phyloP scores from a whole-genome alignment of 2,888 invertebrate species.

The Lomographa bimaculata region DNA sequence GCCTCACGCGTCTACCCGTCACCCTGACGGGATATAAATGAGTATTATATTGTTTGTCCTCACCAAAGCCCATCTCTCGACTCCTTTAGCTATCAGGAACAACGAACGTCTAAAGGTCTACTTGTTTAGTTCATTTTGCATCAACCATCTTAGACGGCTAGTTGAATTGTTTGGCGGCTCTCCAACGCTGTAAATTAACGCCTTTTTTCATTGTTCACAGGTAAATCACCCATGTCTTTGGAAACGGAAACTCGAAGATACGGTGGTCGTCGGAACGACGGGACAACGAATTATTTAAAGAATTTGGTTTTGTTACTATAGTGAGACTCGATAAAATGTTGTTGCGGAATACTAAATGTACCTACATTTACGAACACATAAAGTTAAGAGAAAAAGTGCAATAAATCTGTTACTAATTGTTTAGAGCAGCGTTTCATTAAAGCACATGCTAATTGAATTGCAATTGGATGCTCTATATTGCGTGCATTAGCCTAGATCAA shows the following conservation, averaged over 20 bases:
- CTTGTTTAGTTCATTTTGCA: conserved; percentile 75
- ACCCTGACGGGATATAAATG: conserved; percentile 78
- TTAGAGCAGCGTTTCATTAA: conserved; percentile 27
- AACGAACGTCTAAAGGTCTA: conserved; percentile 58
- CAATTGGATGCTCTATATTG: conserved; percentile 8
- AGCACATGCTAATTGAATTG: neutral
- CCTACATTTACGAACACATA: conserved; percentile 12
- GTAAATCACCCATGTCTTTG: conserved; percentile 72
- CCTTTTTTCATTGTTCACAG: conserved; percentile 78
- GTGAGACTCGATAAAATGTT: conserved; percentile 22
- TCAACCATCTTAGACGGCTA: conserved; percentile 73
- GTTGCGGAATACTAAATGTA: conserved; percentile 20
- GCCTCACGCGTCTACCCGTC: conserved; percentile 59
- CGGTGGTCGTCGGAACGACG: conserved; percentile 40
- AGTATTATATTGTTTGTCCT: conserved; percentile 78
- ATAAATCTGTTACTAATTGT: conserved; percentile 26
- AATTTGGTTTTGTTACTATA: conserved; percentile 37
- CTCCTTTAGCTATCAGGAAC: conserved; percentile 67
- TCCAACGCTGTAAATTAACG: conserved; percentile 80
- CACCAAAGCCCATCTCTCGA: conserved; percentile 74
- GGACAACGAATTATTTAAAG: conserved; percentile 37
- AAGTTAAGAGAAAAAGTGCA: conserved; percentile 14
- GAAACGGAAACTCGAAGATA: conserved; percentile 56
- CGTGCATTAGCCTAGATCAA: conserved; percentile 19
- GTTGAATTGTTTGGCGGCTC: conserved; percentile 76